Conservation (phyloP, 2,797 vertebrate genomes). For the Sciurus vulgaris region DNA sequence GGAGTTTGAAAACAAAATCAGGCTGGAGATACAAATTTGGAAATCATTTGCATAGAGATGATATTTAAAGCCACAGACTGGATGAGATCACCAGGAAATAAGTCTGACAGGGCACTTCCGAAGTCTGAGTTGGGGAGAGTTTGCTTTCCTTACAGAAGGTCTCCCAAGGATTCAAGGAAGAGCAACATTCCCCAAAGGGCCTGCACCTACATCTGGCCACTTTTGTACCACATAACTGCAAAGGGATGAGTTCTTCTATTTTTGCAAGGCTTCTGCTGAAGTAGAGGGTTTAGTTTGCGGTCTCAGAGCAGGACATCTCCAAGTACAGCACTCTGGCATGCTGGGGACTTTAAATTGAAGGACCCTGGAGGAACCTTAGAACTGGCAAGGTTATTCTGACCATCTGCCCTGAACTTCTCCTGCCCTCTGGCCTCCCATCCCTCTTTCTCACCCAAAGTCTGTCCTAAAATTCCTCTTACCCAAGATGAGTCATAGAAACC, state of each 20-base stretch:
- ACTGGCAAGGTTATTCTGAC: not conserved
- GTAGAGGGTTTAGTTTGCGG: not conserved
- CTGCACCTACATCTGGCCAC: not conserved
- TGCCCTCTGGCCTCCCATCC: not conserved
- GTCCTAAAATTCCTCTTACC: not conserved
- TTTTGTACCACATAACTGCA: not conserved
- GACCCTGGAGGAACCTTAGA: not conserved
- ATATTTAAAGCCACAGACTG: not conserved
- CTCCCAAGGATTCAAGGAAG: not conserved
- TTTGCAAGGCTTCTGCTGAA: conserved; percentile 39
- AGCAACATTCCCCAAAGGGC: not conserved
- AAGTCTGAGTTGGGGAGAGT: not conserved
- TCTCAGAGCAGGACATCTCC: not conserved
- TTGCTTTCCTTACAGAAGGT: not conserved
- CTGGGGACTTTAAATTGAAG: not conserved
- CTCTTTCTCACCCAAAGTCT: not conserved
- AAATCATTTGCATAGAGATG: not conserved
- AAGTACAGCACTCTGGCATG: not conserved
- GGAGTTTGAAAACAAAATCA: not conserved
- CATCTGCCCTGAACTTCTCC: not conserved
- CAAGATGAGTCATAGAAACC: not conserved
- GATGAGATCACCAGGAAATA: not conserved
- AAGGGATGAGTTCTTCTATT: conserved; percentile 11
- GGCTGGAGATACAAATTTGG: not conserved
- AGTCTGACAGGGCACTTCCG: not conserved